Percentiles rank a stretch among this genome's conserved stretches.
These are phyloP conservation scores for Stenopsyche tienmushanensis DNA, from an alignment of 1,140 invertebrate genomes.

Conservation along the genomic window DNA sequence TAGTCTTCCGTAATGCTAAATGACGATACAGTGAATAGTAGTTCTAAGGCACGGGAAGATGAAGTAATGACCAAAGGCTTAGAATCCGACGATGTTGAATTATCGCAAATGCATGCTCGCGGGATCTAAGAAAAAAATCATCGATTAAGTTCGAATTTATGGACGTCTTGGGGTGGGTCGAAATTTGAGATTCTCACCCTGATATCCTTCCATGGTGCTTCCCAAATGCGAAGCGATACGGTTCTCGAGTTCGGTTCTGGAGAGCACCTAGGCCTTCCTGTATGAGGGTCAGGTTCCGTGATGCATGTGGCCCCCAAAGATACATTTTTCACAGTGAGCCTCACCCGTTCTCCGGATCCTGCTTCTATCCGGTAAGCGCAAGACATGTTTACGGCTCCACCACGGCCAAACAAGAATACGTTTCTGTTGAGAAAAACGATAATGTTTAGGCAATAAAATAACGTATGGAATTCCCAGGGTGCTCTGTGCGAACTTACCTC, in stretches of 20 bases:
- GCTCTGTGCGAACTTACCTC: no score
- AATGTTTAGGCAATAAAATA: neutral
- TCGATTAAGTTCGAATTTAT: neutral
- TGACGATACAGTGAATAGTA: slow-evolving; percentile 57
- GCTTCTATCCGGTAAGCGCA: slow-evolving; percentile 75
- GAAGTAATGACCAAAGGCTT: slow-evolving; percentile 60
- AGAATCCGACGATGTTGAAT: slow-evolving; percentile 53
- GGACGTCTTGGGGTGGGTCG: neutral
- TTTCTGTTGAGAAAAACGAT: slow-evolving; percentile 53
- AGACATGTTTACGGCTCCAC: slow-evolving; percentile 69
- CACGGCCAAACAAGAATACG: slow-evolving; percentile 74
- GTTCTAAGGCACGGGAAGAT: slow-evolving; percentile 58
- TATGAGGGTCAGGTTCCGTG: slow-evolving; percentile 71
- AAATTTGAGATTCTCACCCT: slow-evolving; percentile 26
- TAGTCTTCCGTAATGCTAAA: slow-evolving; percentile 64
- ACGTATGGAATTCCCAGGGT: no score
- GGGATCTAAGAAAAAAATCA: slow-evolving; percentile 50
- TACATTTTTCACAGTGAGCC: slow-evolving; percentile 69
- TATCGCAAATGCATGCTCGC: slow-evolving; percentile 70
- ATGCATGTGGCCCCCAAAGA: slow-evolving; percentile 70
- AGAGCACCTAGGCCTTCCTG: slow-evolving; percentile 58
- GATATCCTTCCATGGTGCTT: slow-evolving; percentile 39
- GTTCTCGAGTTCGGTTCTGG: slow-evolving; percentile 46
- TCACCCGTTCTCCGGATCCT: slow-evolving; percentile 61
- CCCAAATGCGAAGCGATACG: slow-evolving; percentile 35